Conservation (phyloP, 2,113 vertebrate species). For the Manacus vitellinus region DNA sequence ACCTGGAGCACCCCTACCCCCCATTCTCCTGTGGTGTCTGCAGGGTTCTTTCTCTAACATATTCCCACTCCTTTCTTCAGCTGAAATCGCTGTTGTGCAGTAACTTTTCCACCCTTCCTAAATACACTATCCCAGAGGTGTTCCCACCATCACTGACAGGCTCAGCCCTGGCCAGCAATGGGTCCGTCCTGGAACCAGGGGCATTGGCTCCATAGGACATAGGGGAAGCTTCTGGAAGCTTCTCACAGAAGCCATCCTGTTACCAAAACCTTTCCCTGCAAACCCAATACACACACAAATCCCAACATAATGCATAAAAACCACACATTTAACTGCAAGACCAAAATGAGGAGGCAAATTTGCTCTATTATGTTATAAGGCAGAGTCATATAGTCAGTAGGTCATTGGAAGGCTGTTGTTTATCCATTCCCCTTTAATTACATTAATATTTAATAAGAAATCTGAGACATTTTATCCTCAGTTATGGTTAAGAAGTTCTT, state of each 20-base stretch:
- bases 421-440: not conserved
- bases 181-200: not conserved
- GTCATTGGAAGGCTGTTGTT: not conserved
- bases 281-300: not conserved
- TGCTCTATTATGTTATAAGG: not conserved
- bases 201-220: not conserved
- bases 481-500: not conserved
- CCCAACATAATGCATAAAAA: not conserved
- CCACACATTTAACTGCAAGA: not conserved
- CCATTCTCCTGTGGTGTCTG: not conserved
- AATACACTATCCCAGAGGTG: not conserved
- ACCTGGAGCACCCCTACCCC: not conserved
- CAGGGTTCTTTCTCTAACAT: not conserved
- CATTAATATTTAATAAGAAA: not conserved
- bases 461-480: not conserved
- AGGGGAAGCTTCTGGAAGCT: not conserved
- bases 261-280: not conserved
- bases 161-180: not conserved
- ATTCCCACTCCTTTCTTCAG: not conserved
- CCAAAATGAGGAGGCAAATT: not conserved
- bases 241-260: not conserved
- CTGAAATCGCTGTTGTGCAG: not conserved
- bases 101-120: not conserved
- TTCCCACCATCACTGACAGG: not conserved
- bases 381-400: not conserved